Base-by-base conservation (phyloP, 2,113 vertebrate genomes). In the Callithrix jacchus region DNA sequence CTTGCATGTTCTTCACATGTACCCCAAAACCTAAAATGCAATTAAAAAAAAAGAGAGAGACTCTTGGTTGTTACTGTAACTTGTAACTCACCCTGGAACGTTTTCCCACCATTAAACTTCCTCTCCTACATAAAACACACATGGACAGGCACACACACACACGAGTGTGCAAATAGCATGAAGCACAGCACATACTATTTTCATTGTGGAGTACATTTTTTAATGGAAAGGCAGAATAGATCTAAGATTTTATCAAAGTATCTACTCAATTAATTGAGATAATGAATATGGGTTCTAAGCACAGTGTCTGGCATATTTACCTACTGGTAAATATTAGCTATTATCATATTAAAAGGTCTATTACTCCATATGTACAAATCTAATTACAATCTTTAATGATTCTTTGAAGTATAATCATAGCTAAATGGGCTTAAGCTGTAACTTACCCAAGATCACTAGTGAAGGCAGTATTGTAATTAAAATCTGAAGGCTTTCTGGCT, bases 251-350 rank as follows among this genome's bases (percentile, higher is more conserved):
- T 47, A 58, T 13, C 49, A 0, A 76, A 73, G 6, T 74, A 68
- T 21, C 68, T 73, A 21, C 21, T 76, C 81, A 74, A 21, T 83
- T 83, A 93, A 85, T 3, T 35, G 8, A 92, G 40, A 94, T 54
- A 54, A 61, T 73, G 16, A 68, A 82, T 81, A 56, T 90, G 5
- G 2, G 1, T 18, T 42, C 35, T 84, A 32, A 95, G 32, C 7
- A 21, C 20, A 56, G 14, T 52, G 1, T 45, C 27, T 42, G 6
- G 5, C 27, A 52, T 42, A 66, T n/a, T n/a, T n/a, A n/a, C n/a
- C n/a, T n/a, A n/a, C n/a, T n/a, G 23, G 27, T 68, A 68, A 74
- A 90, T 74, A 49, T n/a, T 85, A 96, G 47, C 58, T 56, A 47
- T 35, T 32, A 68, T 54, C 32, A 61, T 66, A 47, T 77, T 54